Percentiles rank a stretch among this genome's conserved stretches.
These are phyloP conservation scores for Xenopus petersii DNA, from an alignment of 2,797 vertebrate genomes.

Conservation along the genomic window DNA sequence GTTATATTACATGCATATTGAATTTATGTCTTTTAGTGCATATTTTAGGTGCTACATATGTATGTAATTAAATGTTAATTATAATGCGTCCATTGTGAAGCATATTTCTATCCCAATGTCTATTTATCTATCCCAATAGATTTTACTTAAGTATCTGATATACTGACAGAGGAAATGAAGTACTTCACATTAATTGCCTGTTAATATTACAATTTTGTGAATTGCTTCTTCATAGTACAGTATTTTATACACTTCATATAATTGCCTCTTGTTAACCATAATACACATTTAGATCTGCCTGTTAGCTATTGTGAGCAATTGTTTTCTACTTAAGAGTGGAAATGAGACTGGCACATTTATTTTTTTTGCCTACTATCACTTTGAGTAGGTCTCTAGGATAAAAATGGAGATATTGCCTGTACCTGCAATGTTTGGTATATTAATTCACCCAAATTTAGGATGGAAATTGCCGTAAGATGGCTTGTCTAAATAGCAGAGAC, in stretches of 20 bases:
- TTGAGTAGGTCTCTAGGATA: no score
- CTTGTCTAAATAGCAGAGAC: no score
- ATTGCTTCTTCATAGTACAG: conserved; percentile 63
- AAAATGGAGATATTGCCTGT: no score
- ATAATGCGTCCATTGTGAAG: no score
- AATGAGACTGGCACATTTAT: conserved; percentile 20
- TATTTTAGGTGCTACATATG: no score
- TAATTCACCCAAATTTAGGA: no score
- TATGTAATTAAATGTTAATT: no score
- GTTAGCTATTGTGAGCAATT: conserved; percentile 60
- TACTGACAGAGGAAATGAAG: conserved; percentile 72
- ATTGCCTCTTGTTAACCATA: conserved; percentile 65
- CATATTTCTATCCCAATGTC: no score
- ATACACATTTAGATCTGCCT: conserved; percentile 56
- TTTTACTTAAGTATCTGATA: conserved; percentile 67
- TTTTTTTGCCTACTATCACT: no score
- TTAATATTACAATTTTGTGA: conserved; percentile 66
- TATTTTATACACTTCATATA: conserved; percentile 57
- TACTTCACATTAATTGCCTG: conserved; percentile 72
- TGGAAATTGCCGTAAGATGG: no score
- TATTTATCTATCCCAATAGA: conserved; percentile 43
- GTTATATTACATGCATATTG: conserved; percentile 28
- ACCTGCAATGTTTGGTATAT: no score
- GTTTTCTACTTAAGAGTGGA: conserved; percentile 55
- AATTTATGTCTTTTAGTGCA: not conserved